Evolutionary conservation across 1,140 invertebrate genomes (phyloP).

Genomic region (Probaryconus sp.): DNA sequence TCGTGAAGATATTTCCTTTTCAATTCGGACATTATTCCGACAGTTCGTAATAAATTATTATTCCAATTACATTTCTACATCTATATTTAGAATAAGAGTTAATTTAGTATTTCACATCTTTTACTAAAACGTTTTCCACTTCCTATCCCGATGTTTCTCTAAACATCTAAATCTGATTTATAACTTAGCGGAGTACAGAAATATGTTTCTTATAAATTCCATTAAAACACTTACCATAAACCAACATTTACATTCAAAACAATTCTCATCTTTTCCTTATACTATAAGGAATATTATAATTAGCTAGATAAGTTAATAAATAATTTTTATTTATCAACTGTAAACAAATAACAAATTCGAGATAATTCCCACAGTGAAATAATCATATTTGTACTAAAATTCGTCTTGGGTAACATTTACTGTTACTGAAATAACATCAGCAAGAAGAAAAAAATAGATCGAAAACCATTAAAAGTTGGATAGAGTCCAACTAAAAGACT

Average conservation of each 20-base stretch:
- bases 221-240: conserved; percentile 22
- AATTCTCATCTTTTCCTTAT: conserved; percentile 15
- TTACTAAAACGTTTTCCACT: conserved; percentile 30
- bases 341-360: too few relatives aligned
- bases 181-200: conserved; percentile 1
- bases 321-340: too few relatives aligned
- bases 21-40: conserved; percentile 1
- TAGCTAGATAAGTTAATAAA: too few relatives aligned
- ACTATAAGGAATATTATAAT: too few relatives aligned
- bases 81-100: conserved; percentile 40
- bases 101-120: conserved; percentile 32
- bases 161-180: conserved; percentile 40
- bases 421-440: too few relatives aligned
- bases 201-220: conserved; percentile 23
- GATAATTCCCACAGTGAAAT: too few relatives aligned
- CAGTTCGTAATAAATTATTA: conserved; percentile 25
- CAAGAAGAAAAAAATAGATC: too few relatives aligned
- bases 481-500: too few relatives aligned
- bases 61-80: conserved; percentile 18
- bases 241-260: neutral
- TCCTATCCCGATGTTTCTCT: conserved; percentile 26
- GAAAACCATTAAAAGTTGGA: too few relatives aligned
- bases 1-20: too few relatives aligned
- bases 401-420: too few relatives aligned
- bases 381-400: too few relatives aligned